Percentiles rank a stretch among this genome's conserved stretches.
Conservation (phyloP, 1,140 invertebrate genomes). For the Paraescarpia echinospica region DNA sequence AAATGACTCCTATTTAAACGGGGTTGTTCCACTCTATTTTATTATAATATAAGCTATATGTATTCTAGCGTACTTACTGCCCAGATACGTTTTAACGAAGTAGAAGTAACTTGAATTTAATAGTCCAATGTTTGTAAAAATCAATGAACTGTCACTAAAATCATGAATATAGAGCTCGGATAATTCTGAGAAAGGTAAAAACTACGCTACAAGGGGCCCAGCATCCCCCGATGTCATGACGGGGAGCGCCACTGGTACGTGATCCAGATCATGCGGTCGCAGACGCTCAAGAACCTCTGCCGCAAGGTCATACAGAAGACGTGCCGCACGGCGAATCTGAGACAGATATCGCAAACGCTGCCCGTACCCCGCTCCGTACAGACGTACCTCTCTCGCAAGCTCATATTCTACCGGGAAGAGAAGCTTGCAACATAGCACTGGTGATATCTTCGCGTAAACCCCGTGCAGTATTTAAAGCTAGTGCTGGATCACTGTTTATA, state of each 20-base stretch:
- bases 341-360: constrained; percentile 23
- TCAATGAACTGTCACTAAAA: no score
- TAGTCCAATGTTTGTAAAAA: no score
- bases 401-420: constrained; percentile 30
- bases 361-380: constrained; percentile 23
- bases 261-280: constrained; percentile 46
- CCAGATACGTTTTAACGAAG: no score
- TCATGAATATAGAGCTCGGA: no score
- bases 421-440: not conserved
- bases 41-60: no score
- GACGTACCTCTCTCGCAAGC: constrained; percentile 24
- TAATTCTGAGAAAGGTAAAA: no score
- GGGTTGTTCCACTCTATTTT: no score
- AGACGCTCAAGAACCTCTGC: constrained; percentile 50
- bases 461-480: not conserved
- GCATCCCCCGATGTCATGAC: no score
- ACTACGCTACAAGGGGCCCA: constrained; percentile 54
- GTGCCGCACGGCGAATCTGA: constrained; percentile 31
- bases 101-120: no score
- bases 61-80: no score
- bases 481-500: not conserved
- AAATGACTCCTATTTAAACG: not conserved
- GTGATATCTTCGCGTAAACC: not conserved
- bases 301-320: constrained; percentile 52
- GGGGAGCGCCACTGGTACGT: constrained; percentile 52